Evolutionary conservation across 2,797 vertebrate species (phyloP), one percentile per base, ranked within the genome.

Genomic region (Liasis olivaceus): DNA sequence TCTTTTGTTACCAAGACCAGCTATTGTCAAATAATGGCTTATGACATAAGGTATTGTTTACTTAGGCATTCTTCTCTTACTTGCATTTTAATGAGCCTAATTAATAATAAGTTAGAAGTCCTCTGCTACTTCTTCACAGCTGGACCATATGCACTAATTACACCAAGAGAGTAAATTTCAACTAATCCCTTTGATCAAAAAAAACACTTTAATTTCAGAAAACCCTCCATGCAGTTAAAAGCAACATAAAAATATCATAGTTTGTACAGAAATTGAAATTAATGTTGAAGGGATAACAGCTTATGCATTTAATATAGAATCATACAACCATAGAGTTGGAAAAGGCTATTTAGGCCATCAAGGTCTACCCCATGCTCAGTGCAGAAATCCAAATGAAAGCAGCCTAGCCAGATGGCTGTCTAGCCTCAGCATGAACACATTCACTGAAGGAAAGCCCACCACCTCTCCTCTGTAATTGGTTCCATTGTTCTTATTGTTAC

Each of bases 111-210:
- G 97, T 98, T 98, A 98, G 98, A 98, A 97, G 97, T 98, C 97
- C 96, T 89, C 96, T 94, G 97, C 98, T 97, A 97, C 96, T 97
- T 97, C 98, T 97, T 98, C 98, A 98, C 98, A 98, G 98, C 98
- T 98, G 98, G 98, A 98, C 98, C 98, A 98, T 98, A 98, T 98
- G 98, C 97, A 98, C 97, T 98, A 97, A 98, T 98, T 98, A 98
- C 97, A 96, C 95, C 94, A 96, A 96, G 96, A 97, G 95, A 96
- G 96, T 97, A 97, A 97, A 97, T 96, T 97, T 97, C 94, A 95
- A 95, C 97, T 96, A 97, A 97, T 97, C 96, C 97, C 95, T 96
- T 93, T 96, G 92, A 93, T 97, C 95, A 12, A 24, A 97, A 97
- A 96, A 96, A 96, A 96, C 96, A 95, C 95, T 97, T 97, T 96